These are phyloP conservation scores for Fragum whitleyi DNA, from an alignment of 2,888 invertebrate genomes.

Conservation along the genomic window DNA sequence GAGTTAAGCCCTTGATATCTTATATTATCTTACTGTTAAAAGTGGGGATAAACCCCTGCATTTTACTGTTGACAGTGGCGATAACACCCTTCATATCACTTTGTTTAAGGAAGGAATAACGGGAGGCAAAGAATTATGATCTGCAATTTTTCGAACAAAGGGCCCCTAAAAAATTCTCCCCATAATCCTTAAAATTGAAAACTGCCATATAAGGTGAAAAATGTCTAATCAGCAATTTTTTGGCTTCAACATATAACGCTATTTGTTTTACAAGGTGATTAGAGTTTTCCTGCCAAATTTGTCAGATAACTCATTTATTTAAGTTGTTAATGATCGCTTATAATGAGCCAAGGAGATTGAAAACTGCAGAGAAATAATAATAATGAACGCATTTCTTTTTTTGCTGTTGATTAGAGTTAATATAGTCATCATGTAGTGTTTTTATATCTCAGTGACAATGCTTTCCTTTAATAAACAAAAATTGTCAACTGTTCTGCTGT, in stretches of 20 bases:
- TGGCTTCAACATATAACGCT: conserved; percentile 32
- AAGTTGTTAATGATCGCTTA: conserved; percentile 42
- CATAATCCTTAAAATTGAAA: too few species aligned
- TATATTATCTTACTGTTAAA: too few species aligned
- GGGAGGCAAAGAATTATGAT: too few species aligned
- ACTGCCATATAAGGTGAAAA: background rate
- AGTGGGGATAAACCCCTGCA: too few species aligned
- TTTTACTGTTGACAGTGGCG: too few species aligned
- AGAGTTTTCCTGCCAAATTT: conserved; percentile 50
- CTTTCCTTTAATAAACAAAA: too few species aligned
- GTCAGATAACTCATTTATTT: conserved; percentile 41
- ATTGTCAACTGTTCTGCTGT: too few species aligned
- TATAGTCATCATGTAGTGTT: background rate
- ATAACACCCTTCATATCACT: too few species aligned
- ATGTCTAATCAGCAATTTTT: conserved; percentile 10
- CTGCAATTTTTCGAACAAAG: too few species aligned
- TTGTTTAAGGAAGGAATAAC: too few species aligned
- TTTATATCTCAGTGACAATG: too few species aligned
- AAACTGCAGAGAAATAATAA: conserved; percentile 12
- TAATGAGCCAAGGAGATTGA: conserved; percentile 30
- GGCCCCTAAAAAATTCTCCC: background rate
- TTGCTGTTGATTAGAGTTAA: background rate
- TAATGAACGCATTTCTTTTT: conserved; percentile 3
- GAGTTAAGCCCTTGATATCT: too few species aligned
- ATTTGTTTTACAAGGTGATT: conserved; percentile 59